Conservation (phyloP, 2,888 invertebrate species). For the Ichneumoninae sp. region DNA sequence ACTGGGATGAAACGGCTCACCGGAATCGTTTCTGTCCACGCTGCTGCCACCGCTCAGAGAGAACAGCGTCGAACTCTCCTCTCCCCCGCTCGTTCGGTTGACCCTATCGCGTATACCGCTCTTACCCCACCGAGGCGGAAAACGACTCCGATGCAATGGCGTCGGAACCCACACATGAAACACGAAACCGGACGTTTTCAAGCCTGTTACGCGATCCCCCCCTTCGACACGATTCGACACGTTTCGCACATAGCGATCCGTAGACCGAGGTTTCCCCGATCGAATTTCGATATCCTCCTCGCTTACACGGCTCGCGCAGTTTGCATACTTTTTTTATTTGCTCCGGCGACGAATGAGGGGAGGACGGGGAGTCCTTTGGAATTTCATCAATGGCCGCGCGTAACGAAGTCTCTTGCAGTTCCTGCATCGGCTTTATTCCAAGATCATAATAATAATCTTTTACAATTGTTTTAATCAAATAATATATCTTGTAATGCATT, state of each 20-base stretch:
- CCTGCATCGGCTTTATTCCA: conserved; percentile 78
- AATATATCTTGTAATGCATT: conserved; percentile 74
- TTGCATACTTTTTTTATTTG: not conserved
- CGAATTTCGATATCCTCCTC: conserved; percentile 33
- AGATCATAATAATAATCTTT: conserved; percentile 75
- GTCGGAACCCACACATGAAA: conserved; percentile 65
- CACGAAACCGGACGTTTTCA: conserved; percentile 73
- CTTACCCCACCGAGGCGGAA: conserved; percentile 9
- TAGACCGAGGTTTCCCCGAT: conserved; percentile 39
- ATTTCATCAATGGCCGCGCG: conserved; percentile 8
- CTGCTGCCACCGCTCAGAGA: conserved; percentile 14
- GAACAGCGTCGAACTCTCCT: conserved; percentile 17
- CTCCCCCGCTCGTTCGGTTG: conserved; percentile 4
- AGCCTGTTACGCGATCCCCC: conserved; percentile 69
- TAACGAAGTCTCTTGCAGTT: conserved; percentile 18
- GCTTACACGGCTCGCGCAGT: not conserved
- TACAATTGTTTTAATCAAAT: conserved; percentile 77
- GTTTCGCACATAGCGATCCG: conserved; percentile 22
- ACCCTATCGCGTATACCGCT: not conserved
- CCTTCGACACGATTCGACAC: conserved; percentile 1
- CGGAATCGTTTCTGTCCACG: conserved; percentile 16
- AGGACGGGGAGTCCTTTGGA: not conserved
- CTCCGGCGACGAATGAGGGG: too few species aligned
- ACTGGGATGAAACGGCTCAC: not conserved
- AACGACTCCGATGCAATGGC: conserved; percentile 57